Percentiles rank a stretch among this genome's conserved stretches.
These are phyloP conservation scores for Tiliacea aurago DNA, from an alignment of 2,888 invertebrate species.

Conservation along the genomic window DNA sequence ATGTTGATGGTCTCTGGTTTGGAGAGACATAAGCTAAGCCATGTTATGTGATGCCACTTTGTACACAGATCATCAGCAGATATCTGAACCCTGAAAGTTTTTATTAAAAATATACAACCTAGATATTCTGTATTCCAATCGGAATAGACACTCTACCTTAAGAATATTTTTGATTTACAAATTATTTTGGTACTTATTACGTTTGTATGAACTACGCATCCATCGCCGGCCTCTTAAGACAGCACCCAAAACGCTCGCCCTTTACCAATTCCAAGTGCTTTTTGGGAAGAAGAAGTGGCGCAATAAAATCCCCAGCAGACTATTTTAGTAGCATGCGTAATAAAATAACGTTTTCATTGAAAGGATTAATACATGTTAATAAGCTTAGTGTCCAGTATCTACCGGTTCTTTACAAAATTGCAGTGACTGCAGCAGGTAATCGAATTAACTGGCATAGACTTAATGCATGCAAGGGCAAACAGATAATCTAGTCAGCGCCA, in stretches of 20 bases:
- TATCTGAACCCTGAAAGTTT: too few species aligned
- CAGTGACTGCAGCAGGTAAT: slow-evolving; percentile 39
- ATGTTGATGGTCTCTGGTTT: neutral
- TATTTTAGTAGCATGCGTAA: neutral
- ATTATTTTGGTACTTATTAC: too few species aligned
- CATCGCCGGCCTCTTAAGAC: too few species aligned
- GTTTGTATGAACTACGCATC: too few species aligned
- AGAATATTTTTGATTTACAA: too few species aligned
- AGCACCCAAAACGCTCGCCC: too few species aligned
- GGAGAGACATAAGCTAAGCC: neutral
- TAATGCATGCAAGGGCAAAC: slow-evolving; percentile 42
- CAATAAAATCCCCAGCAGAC: neutral
- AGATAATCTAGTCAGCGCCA: slow-evolving; percentile 46
- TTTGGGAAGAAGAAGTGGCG: neutral
- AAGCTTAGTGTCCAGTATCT: slow-evolving; percentile 36
- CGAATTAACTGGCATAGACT: slow-evolving; percentile 41
- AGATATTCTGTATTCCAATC: too few species aligned
- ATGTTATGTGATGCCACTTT: neutral
- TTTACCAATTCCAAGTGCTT: too few species aligned
- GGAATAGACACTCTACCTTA: too few species aligned
- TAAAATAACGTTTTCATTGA: slow-evolving; percentile 4
- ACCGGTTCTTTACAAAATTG: slow-evolving; percentile 33
- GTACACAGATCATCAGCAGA: neutral
- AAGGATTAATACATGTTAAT: slow-evolving; percentile 44
- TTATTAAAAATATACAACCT: too few species aligned